Evolutionary conservation across 1,140 invertebrate genomes (phyloP).

Genomic region (Musca domestica): DNA sequence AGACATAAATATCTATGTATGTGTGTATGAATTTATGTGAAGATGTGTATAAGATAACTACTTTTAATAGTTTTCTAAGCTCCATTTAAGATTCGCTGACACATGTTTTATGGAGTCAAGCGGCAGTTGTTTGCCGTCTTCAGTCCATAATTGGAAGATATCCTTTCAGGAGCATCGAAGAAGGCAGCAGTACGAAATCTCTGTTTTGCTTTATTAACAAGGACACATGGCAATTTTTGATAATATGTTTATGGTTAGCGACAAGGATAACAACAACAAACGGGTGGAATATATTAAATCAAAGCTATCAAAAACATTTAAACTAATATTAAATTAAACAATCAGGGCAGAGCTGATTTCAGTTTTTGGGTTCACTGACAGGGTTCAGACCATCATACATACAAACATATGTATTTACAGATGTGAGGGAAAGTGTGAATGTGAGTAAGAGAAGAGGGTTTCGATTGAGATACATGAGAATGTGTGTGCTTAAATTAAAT

Average conservation of each 20-base stretch:
- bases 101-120: conserved; percentile 46
- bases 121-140: conserved; percentile 25
- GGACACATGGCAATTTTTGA: background rate
- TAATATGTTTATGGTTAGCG: conserved; percentile 2
- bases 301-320: conserved; percentile 27
- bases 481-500: too few species aligned
- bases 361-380: too few species aligned
- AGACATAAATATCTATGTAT: too few species aligned
- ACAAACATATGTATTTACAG: too few species aligned
- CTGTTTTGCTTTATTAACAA: conserved; percentile 9
- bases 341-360: too few species aligned
- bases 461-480: too few species aligned
- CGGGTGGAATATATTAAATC: conserved; percentile 28
- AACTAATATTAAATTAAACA: too few species aligned
- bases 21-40: too few species aligned
- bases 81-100: conserved; percentile 54
- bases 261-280: background rate
- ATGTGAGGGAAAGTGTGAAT: too few species aligned
- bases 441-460: too few species aligned
- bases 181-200: background rate
- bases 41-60: too few species aligned
- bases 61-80: conserved; percentile 52
- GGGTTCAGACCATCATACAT: too few species aligned
- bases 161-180: background rate
- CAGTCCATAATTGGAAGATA: background rate